These are phyloP conservation scores for Sycophila sp. DNA, from an alignment of 1,140 invertebrate species.

Conservation along the genomic window DNA sequence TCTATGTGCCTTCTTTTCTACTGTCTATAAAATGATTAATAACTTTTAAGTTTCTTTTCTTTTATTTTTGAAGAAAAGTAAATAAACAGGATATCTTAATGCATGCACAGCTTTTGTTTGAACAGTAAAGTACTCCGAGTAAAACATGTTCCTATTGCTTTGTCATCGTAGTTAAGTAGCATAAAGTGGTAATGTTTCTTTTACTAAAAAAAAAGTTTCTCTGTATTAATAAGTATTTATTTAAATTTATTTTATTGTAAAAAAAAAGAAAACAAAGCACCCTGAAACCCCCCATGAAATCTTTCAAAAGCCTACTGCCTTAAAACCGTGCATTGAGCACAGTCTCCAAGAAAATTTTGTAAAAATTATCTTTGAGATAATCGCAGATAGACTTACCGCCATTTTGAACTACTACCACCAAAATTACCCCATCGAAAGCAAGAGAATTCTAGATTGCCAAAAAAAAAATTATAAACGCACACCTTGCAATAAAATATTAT, in stretches of 20 bases:
- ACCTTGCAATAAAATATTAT: constrained; percentile 34
- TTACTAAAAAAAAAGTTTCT: constrained; percentile 27
- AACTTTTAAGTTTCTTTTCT: not conserved
- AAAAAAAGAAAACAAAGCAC: too few relatives aligned
- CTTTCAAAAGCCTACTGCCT: constrained; percentile 45
- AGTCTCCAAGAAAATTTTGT: constrained; percentile 39
- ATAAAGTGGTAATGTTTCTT: constrained; percentile 35
- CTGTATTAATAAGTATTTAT: constrained; percentile 26
- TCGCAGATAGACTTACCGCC: constrained; percentile 62
- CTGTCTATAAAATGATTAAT: constrained; percentile 23
- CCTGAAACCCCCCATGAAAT: constrained; percentile 48
- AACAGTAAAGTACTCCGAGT: constrained; percentile 26
- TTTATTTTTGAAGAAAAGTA: constrained; percentile 7
- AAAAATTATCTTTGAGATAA: constrained; percentile 42
- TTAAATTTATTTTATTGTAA: constrained; percentile 20
- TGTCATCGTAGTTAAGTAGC: constrained; percentile 24
- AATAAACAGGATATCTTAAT: constrained; percentile 5
- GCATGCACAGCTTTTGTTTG: constrained; percentile 34
- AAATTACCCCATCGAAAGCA: constrained; percentile 59
- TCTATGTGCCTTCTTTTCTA: constrained; percentile 29
- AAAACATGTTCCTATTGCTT: constrained; percentile 25
- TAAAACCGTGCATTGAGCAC: constrained; percentile 39
- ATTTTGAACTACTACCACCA: constrained; percentile 68
- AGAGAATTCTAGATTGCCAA: constrained; percentile 2
- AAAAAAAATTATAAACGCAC: constrained; percentile 26